Conservation (phyloP, 2,113 vertebrate genomes). For the Xiphorhynchus elegans region DNA sequence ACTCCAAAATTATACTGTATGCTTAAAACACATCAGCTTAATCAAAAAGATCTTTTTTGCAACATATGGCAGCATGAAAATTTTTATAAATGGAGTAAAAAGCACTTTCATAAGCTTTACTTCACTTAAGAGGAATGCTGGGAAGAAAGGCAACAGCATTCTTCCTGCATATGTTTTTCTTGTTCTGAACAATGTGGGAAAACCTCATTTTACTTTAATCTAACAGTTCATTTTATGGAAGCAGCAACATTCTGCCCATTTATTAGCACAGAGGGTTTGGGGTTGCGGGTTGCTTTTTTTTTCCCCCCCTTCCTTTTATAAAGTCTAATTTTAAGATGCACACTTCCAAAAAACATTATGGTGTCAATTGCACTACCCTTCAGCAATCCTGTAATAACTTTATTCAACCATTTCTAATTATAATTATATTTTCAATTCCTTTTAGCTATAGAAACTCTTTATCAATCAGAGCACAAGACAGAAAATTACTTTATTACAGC, state of each 20-base stretch:
- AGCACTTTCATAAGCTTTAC: slow-evolving; percentile 80
- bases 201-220: slow-evolving; percentile 80
- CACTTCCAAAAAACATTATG: slow-evolving; percentile 82
- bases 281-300: background rate
- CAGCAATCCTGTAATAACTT: slow-evolving; percentile 93
- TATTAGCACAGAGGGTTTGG: slow-evolving; percentile 76
- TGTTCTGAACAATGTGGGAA: slow-evolving; percentile 78
- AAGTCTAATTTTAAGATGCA: slow-evolving; percentile 84
- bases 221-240: slow-evolving; percentile 79
- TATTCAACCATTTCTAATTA: slow-evolving; percentile 93
- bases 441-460: slow-evolving; percentile 94
- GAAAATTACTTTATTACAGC: slow-evolving; percentile 99
- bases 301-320: slow-evolving; percentile 43
- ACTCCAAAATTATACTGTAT: slow-evolving; percentile 66
- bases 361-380: slow-evolving; percentile 88
- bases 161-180: slow-evolving; percentile 79
- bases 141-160: slow-evolving; percentile 73
- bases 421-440: slow-evolving; percentile 94
- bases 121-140: slow-evolving; percentile 79
- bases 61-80: slow-evolving; percentile 78
- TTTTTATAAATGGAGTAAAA: slow-evolving; percentile 81
- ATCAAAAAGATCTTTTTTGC: slow-evolving; percentile 78
- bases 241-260: slow-evolving; percentile 78
- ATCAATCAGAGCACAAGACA: slow-evolving; percentile 95
- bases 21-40: slow-evolving; percentile 77